Evolutionary conservation across 2,888 invertebrate genomes (phyloP), one percentile per base, ranked within the genome.

Genomic region (Tipula unca): DNA sequence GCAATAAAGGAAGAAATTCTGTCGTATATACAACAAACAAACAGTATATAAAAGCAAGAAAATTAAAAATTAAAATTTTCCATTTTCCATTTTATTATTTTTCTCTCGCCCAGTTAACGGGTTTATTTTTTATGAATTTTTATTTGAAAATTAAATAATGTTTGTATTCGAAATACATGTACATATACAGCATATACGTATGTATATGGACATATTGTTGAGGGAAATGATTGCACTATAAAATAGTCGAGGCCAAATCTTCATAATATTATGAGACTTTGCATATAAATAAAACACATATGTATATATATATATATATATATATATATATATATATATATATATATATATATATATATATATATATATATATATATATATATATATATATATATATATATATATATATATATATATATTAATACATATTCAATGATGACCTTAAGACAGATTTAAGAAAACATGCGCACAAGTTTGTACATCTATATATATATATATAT

Each of bases 41-140:
- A 48, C 48, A 14, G n/a, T 48, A n/a, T 48, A 17, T 69, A 3
- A 10, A 25, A 25, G 10, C 20, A 69, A 69, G 69, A 69, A 69
- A 69, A 69, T 69, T 69, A 69, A 25, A 69, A 69, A 69, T 69
- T 69, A 69, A 69, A 69, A 69, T 69, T 69, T 69, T 69, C 69
- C 69, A 69, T 69, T 69, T 69, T 48, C 8, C 0, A 17, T 48
- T 17, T 39, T 39, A 10, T 39, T 39, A 2, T 14, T 69, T 17
- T 54, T 69, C 25, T 69, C 69, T 69, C 69, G 69, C 69, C 69
- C 69, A 25, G 10, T 69, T n/a, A 69, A 69, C 69, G 69, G 69
- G 20, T 69, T 69, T n/a, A n/a, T n/a, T 6, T 48, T n/a, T 69
- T 25, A 69, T 69, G 69, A 69, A 69, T 69, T 69, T 25, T 69